Percentiles rank a stretch among this genome's conserved stretches.
These are phyloP conservation scores for Nymphalis polychloros DNA, from an alignment of 2,888 invertebrate genomes.

Conservation along the genomic window DNA sequence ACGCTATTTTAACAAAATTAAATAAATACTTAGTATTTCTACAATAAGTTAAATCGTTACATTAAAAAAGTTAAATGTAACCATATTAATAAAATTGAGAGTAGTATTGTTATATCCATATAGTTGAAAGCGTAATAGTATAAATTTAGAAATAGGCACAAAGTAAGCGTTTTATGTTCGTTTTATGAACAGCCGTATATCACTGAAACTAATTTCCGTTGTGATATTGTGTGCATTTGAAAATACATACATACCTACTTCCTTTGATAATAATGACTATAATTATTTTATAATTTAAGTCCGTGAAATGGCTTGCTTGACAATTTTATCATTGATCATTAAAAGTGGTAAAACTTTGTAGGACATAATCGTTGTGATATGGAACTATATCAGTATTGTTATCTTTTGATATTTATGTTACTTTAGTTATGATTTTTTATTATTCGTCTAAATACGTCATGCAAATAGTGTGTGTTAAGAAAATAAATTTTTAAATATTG, in stretches of 20 bases:
- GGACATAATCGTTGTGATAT: slow-evolving; percentile 52
- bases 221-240: slow-evolving; percentile 4
- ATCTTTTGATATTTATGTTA: slow-evolving; percentile 46
- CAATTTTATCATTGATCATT: slow-evolving; percentile 48
- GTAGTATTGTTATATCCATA: neutral
- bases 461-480: neutral
- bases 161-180: neutral
- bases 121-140: neutral
- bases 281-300: slow-evolving; percentile 4
- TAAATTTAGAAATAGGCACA: neutral
- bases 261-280: slow-evolving; percentile 12
- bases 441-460: neutral
- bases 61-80: too few relatives aligned
- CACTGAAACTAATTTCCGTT: slow-evolving; percentile 18
- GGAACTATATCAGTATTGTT: slow-evolving; percentile 52
- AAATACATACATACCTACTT: neutral
- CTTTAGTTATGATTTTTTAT: neutral
- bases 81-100: too few relatives aligned
- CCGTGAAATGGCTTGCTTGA: slow-evolving; percentile 32
- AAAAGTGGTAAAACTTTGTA: slow-evolving; percentile 54
- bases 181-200: slow-evolving; percentile 6
- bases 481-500: neutral
- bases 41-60: too few relatives aligned
- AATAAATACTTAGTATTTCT: neutral
- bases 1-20: slow-evolving; percentile 24